These are phyloP conservation scores for Heterotis niloticus DNA, from an alignment of 2,113 vertebrate genomes.

Conservation along the genomic window DNA sequence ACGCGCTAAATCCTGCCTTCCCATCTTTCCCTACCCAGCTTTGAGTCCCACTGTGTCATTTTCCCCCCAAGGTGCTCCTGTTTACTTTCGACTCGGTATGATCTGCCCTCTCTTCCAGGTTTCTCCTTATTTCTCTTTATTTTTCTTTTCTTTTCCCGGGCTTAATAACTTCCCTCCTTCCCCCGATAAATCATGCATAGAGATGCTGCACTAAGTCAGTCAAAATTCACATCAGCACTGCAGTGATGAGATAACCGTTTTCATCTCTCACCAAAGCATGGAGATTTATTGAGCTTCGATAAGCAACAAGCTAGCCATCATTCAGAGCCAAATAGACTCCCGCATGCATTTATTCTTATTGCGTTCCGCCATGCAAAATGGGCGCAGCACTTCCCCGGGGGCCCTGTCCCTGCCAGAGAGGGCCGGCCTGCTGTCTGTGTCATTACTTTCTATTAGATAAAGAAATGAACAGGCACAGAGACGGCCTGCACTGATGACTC, in stretches of 20 bases:
- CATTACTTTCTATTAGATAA: conserved; percentile 86
- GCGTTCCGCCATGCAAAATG: conserved; percentile 72
- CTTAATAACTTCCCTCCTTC: conserved; percentile 70
- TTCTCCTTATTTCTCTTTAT: conserved; percentile 68
- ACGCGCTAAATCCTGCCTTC: background rate
- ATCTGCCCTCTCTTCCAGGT: conserved; percentile 1
- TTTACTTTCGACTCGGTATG: conserved; percentile 7
- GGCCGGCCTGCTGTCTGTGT: conserved; percentile 57
- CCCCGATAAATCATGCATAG: conserved; percentile 58
- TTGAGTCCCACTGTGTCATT: background rate
- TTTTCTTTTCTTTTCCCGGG: conserved; percentile 72
- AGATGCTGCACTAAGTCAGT: conserved; percentile 69
- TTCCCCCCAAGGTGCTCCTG: conserved; percentile 10
- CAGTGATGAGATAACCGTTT: conserved; percentile 75
- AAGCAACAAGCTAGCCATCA: conserved; percentile 73
- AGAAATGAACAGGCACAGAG: conserved; percentile 66
- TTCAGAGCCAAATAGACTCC: conserved; percentile 74
- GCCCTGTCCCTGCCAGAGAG: conserved; percentile 57
- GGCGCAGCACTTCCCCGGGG: conserved; percentile 45
- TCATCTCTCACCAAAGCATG: conserved; percentile 75
- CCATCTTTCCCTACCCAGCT: background rate
- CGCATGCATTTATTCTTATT: conserved; percentile 84
- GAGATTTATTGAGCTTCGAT: conserved; percentile 84
- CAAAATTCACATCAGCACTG: conserved; percentile 70
- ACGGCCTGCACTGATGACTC: conserved; percentile 58